Percentiles rank a stretch among this genome's conserved stretches.
phyloP scores from a whole-genome alignment of 2,888 invertebrate species.

The Smittia aterrima region DNA sequence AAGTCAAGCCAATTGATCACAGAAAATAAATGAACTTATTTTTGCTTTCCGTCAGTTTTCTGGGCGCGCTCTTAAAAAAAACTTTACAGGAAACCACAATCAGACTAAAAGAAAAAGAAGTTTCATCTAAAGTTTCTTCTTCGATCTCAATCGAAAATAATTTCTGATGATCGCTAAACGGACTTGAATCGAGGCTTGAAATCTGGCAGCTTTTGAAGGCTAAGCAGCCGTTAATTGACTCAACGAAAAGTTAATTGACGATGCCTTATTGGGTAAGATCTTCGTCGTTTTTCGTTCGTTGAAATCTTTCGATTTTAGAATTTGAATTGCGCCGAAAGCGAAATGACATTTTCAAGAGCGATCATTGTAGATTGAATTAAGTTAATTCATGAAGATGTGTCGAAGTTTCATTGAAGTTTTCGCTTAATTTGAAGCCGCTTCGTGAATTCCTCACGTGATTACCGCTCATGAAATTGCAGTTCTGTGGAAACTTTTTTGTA shows the following conservation, averaged over 20 bases:
- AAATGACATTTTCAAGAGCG: background rate
- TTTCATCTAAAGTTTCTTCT: background rate
- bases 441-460: too few relatives aligned
- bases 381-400: too few relatives aligned
- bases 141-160: background rate
- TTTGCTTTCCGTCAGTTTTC: background rate
- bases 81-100: slow-evolving; percentile 14
- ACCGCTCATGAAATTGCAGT: too few relatives aligned
- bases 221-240: slow-evolving; percentile 12
- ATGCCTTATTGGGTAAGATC: background rate
- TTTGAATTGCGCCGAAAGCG: background rate
- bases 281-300: slow-evolving; percentile 12
- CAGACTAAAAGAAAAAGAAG: background rate
- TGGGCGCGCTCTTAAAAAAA: background rate
- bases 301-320: slow-evolving; percentile 34
- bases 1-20: background rate
- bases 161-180: background rate
- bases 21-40: background rate
- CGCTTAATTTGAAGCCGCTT: too few relatives aligned
- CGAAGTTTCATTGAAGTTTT: too few relatives aligned
- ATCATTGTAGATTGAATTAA: too few relatives aligned
- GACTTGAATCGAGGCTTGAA: background rate
- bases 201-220: slow-evolving; percentile 1
- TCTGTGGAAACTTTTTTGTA: too few relatives aligned
- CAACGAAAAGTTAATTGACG: background rate